Evolutionary conservation across 2,797 vertebrate species (phyloP).

Genomic region (Sphaeramia orbicularis): DNA sequence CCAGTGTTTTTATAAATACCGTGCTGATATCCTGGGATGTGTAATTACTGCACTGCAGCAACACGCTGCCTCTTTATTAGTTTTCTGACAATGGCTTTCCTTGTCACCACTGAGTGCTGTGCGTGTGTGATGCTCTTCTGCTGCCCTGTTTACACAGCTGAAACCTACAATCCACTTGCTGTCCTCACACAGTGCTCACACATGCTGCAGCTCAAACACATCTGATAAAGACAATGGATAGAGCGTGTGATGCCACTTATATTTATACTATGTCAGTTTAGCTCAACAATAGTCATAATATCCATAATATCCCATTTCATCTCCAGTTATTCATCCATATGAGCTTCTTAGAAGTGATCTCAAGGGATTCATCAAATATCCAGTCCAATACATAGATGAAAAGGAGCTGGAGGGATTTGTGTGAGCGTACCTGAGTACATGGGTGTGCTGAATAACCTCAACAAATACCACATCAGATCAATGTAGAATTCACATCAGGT

Average conservation of each 20-base stretch:
- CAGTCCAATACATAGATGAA: constrained; percentile 42
- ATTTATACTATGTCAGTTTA: constrained; percentile 47
- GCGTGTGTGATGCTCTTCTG: constrained; percentile 34
- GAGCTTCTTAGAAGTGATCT: constrained; percentile 52
- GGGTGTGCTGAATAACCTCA: constrained; percentile 16
- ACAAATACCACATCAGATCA: constrained; percentile 48
- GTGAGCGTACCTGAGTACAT: constrained; percentile 17
- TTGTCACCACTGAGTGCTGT: constrained; percentile 42
- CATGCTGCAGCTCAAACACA: constrained; percentile 23
- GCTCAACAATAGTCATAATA: constrained; percentile 44
- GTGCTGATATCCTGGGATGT: constrained; percentile 76
- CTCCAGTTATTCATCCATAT: constrained; percentile 54
- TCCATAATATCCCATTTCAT: constrained; percentile 49
- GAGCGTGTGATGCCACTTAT: constrained; percentile 23
- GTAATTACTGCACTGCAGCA: constrained; percentile 81
- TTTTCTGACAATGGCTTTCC: constrained; percentile 78
- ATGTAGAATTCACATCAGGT: constrained; percentile 43
- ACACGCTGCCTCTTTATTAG: constrained; percentile 81
- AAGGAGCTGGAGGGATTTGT: constrained; percentile 57
- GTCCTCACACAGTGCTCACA: not conserved
- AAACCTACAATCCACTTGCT: constrained; percentile 36
- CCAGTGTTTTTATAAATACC: constrained; percentile 79
- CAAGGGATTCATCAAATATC: constrained; percentile 57
- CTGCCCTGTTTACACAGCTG: constrained; percentile 63
- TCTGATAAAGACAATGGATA: constrained; percentile 37